These are phyloP conservation scores for Chloroceryle amazona DNA, from an alignment of 2,797 vertebrate species.

Conservation along the genomic window DNA sequence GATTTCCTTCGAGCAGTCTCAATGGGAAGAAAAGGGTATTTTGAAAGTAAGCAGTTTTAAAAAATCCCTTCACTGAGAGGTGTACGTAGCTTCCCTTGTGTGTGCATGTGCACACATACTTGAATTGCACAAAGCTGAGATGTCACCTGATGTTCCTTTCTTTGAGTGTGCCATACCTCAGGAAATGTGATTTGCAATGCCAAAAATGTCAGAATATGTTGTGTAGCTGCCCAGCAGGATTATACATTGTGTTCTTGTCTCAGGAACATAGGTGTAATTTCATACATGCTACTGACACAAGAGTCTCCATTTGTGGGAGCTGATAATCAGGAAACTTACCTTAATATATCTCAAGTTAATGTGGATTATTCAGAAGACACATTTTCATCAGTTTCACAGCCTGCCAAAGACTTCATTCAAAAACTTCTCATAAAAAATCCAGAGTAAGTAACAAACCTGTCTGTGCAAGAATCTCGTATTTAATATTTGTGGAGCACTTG, in stretches of 20 bases:
- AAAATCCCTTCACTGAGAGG: neutral
- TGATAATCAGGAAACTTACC: slow-evolving; percentile 95
- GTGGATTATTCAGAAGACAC: slow-evolving; percentile 93
- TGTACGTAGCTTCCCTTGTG: neutral
- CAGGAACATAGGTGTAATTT: slow-evolving; percentile 95
- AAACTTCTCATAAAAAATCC: slow-evolving; percentile 93
- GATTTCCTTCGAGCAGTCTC: neutral
- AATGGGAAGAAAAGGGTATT: neutral
- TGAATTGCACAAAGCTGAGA: neutral
- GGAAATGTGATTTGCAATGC: neutral
- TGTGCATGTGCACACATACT: neutral
- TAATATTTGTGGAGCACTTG: neutral
- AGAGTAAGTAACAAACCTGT: slow-evolving; percentile 86
- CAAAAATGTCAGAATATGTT: neutral
- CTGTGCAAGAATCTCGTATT: neutral
- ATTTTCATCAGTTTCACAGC: slow-evolving; percentile 90
- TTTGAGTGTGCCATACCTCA: neutral
- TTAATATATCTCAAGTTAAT: slow-evolving; percentile 96
- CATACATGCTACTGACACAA: slow-evolving; percentile 96
- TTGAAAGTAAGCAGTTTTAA: neutral
- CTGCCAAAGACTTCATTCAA: slow-evolving; percentile 94
- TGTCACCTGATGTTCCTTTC: neutral
- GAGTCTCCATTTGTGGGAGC: slow-evolving; percentile 94
- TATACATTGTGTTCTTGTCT: slow-evolving; percentile 8
- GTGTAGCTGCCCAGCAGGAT: neutral